phyloP scores from a whole-genome alignment of 2,797 vertebrate genomes.

The Sphaeramia orbicularis region DNA sequence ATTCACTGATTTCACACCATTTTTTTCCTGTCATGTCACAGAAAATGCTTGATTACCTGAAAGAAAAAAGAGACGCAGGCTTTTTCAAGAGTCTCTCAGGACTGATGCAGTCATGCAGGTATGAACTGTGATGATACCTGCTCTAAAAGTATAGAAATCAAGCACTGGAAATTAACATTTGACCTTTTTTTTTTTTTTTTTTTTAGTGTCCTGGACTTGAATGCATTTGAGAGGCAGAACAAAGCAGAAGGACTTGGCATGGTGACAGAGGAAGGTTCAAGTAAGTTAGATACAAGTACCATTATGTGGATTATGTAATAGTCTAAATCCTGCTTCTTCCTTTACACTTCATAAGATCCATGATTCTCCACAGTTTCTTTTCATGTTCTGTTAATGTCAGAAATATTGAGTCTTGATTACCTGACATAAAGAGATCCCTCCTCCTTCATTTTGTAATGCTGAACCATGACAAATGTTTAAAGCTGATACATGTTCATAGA shows the following conservation, averaged over 20 bases:
- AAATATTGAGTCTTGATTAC: slow-evolving; percentile 8
- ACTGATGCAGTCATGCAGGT: slow-evolving; percentile 99
- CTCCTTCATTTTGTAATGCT: slow-evolving; percentile 52
- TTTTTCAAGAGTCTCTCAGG: slow-evolving; percentile 99
- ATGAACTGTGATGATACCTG: background rate
- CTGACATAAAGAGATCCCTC: background rate
- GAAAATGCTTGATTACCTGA: slow-evolving; percentile 99
- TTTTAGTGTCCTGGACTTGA: slow-evolving; percentile 95
- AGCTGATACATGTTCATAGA: slow-evolving; percentile 2
- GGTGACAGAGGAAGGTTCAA: slow-evolving; percentile 98
- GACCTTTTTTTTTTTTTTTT: background rate
- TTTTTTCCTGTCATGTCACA: slow-evolving; percentile 56
- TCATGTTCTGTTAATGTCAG: background rate
- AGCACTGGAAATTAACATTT: slow-evolving; percentile 2
- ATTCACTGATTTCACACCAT: background rate
- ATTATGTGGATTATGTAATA: background rate
- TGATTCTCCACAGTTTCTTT: background rate
- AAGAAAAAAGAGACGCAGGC: slow-evolving; percentile 97
- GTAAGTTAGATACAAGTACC: slow-evolving; percentile 85
- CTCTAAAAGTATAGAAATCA: background rate
- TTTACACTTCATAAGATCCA: background rate
- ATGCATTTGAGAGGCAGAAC: slow-evolving; percentile 99
- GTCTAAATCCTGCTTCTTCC: background rate
- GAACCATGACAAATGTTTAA: slow-evolving; percentile 53
- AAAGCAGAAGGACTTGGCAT: slow-evolving; percentile 99